These are phyloP conservation scores for Aspiorhynchus laticeps DNA, from an alignment of 2,113 vertebrate genomes.

Conservation along the genomic window DNA sequence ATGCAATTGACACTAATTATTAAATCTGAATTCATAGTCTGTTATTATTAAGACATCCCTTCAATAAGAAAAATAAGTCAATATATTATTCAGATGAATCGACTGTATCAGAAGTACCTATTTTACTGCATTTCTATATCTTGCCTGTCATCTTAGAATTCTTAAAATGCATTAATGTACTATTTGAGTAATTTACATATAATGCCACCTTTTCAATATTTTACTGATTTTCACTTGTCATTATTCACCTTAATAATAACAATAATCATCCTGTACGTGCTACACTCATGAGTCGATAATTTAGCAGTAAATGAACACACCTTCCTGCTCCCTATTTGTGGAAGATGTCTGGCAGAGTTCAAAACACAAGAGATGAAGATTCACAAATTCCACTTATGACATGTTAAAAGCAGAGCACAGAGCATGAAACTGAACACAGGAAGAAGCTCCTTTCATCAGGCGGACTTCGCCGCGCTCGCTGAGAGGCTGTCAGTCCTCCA, in stretches of 20 bases:
- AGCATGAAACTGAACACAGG: constrained; percentile 33
- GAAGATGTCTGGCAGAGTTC: not conserved
- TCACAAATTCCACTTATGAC: constrained; percentile 36
- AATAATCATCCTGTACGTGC: not conserved
- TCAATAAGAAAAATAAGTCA: not conserved
- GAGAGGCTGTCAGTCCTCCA: constrained; percentile 51
- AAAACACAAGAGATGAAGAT: not conserved
- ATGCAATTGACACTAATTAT: too few species aligned
- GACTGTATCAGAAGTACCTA: not conserved
- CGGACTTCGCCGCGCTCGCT: constrained; percentile 29
- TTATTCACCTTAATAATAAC: not conserved
- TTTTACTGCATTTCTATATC: not conserved
- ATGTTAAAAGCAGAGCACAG: constrained; percentile 48
- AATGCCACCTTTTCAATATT: not conserved
- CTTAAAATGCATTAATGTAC: not conserved
- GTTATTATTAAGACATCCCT: not conserved
- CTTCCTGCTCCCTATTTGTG: not conserved
- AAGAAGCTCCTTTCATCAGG: constrained; percentile 46
- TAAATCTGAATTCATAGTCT: too few species aligned
- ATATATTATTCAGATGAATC: not conserved
- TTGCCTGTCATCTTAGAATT: not conserved
- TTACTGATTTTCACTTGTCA: not conserved
- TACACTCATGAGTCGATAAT: not conserved
- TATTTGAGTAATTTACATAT: not conserved
- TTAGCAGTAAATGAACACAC: not conserved